These are phyloP conservation scores for Oncorhynchus kisutch DNA, from an alignment of 2,113 vertebrate species.

Conservation along the genomic window DNA sequence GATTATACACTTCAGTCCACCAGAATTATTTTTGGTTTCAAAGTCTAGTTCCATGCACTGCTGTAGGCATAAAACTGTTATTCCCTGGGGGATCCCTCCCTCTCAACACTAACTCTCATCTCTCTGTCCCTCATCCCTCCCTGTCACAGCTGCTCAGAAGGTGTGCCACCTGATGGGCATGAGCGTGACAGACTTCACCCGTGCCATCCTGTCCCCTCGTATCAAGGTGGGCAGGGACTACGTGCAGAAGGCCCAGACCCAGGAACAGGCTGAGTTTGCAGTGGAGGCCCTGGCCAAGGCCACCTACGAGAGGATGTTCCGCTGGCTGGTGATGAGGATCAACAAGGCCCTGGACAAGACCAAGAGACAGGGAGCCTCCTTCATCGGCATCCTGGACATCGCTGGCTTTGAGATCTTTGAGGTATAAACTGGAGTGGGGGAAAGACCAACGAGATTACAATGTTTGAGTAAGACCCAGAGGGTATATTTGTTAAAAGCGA, in stretches of 20 bases:
- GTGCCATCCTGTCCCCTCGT: conserved; percentile 91
- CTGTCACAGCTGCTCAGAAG: conserved; percentile 87
- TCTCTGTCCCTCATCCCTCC: background rate
- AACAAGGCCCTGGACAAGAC: conserved; percentile 99
- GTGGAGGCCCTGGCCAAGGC: conserved; percentile 97
- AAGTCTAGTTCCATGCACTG: background rate
- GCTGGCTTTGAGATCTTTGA: conserved; percentile 99
- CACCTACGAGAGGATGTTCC: conserved; percentile 96
- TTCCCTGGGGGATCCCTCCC: background rate
- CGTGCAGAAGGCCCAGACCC: conserved; percentile 98
- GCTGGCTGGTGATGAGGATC: conserved; percentile 96
- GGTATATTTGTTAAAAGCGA: background rate
- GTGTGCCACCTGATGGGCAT: conserved; percentile 95
- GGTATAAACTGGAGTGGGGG: conserved; percentile 71
- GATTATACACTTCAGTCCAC: background rate
- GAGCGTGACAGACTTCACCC: conserved; percentile 94
- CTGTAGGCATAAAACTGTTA: background rate
- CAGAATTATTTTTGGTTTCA: background rate
- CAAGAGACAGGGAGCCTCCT: conserved; percentile 95
- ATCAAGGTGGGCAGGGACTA: conserved; percentile 98
- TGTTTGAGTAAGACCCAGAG: background rate
- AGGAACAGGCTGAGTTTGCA: conserved; percentile 98
- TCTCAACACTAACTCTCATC: background rate
- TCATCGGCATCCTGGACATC: conserved; percentile 98
- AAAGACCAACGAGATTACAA: too few relatives aligned